Base-by-base conservation (phyloP, 2,888 invertebrate genomes). In the Nomada lathburiana region DNA sequence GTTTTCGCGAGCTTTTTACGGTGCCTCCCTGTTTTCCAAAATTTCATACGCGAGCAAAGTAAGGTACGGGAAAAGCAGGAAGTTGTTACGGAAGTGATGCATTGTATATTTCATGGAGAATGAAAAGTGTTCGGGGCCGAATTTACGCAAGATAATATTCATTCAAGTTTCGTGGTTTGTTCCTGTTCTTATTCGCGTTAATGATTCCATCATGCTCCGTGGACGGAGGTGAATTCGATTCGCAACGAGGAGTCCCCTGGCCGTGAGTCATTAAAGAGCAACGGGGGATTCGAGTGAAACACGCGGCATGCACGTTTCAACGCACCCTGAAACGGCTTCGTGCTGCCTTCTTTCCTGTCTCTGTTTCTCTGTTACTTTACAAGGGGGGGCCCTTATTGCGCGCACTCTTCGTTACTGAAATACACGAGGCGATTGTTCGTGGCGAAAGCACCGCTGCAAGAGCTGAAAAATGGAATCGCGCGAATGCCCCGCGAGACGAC, bases 401-500 rank as follows among this genome's bases (percentile, higher is more conserved):
- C 72, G 59, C 69, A 7, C 42, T 77, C 59, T 77, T 80, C 70
- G 78, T 80, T 80, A 80, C 78, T 59, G 78, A 60, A 70, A 80
- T 70, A 80, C 70, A 59, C 52, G 70, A 23, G 44, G 20, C 70
- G 79, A 77, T 77, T 77, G 79, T 79, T 77, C 69, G 59, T 52
- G 57, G 55, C 71, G 63, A 36, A 60, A 64, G 71, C 74, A 62
- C 42, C 62, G 26, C 84, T 71, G n/a, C 67, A 16, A 23, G 47
- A 20, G 47, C 60, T 77, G 64, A 36, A 85, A 84, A 84, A 84
- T 74, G 59, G 76, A 62, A 84, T 81, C 82, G 63, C 76, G 73
- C 55, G 82, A 64, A 79, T 53, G 62, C 64, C 52, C 11, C 68
- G 68, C 77, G 52, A 64, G 63, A 71, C 63, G 68, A 67, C 63